Conservation (phyloP, 2,113 vertebrate genomes). For the Melanotaenia duboulayi region DNA sequence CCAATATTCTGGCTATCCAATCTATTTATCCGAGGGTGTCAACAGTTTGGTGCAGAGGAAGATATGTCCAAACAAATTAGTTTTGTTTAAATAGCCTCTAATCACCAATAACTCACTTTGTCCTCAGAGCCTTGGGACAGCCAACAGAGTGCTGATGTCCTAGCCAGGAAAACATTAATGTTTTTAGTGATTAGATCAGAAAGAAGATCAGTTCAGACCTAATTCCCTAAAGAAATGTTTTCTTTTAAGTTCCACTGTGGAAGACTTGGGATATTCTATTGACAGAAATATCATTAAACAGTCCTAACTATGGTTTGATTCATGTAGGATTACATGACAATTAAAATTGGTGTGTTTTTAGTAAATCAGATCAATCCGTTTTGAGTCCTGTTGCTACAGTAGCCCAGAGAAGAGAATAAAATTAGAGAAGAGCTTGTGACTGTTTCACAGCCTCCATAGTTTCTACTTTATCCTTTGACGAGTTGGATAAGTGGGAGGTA, state of each 20-base stretch:
- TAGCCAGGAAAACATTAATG: not conserved
- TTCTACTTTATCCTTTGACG: not conserved
- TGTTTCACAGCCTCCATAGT: not conserved
- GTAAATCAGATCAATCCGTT: not conserved
- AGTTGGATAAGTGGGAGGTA: not conserved
- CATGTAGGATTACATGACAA: not conserved
- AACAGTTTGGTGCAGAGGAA: not conserved
- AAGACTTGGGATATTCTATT: not conserved
- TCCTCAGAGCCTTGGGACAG: not conserved
- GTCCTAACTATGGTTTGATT: not conserved
- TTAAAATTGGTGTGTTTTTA: not conserved
- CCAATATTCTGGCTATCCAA: not conserved
- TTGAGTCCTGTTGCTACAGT: not conserved
- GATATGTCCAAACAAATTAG: not conserved
- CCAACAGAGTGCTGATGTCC: not conserved
- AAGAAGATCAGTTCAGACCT: not conserved
- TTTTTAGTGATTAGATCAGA: not conserved
- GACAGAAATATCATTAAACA: not conserved
- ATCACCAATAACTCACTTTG: not conserved
- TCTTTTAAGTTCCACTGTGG: not conserved
- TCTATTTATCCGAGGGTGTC: not conserved
- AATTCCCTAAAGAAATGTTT: not conserved
- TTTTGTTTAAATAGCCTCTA: not conserved
- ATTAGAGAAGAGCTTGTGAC: not conserved
- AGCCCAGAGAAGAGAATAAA: not conserved